These are phyloP conservation scores for Gallinago solitaria DNA, from an alignment of 2,797 vertebrate species.

Conservation along the genomic window DNA sequence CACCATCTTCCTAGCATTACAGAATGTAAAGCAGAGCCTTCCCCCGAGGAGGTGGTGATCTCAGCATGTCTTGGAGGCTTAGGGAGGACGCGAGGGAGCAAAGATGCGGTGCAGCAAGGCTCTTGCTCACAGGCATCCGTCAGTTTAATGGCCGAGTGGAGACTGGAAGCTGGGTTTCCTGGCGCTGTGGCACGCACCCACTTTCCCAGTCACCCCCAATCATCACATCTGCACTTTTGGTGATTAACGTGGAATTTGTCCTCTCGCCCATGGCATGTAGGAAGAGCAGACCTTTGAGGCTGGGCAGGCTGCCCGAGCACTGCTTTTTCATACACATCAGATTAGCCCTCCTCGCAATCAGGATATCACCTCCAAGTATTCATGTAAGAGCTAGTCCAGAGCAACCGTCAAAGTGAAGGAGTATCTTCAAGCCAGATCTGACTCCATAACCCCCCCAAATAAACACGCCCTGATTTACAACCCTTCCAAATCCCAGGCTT, in stretches of 20 bases:
- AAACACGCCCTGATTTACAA: neutral
- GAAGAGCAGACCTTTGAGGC: neutral
- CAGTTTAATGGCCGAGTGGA: neutral
- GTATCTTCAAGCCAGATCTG: neutral
- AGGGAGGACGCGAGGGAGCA: neutral
- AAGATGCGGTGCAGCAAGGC: neutral
- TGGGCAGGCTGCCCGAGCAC: neutral
- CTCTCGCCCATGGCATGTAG: accelerated
- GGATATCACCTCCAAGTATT: neutral
- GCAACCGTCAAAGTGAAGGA: neutral
- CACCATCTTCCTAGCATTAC: neutral
- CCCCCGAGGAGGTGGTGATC: neutral
- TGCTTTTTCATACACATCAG: neutral
- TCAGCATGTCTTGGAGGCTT: neutral
- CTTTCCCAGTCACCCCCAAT: neutral
- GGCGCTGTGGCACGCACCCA: neutral
- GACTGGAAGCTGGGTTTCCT: neutral
- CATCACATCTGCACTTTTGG: neutral
- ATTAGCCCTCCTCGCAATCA: neutral
- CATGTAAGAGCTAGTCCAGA: neutral
- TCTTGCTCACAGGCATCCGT: neutral
- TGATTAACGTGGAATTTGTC: neutral
- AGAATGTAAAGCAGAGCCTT: neutral
- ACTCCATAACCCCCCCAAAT: neutral
- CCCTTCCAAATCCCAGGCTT: neutral